These are phyloP conservation scores for Trididemnum miniatum DNA, from an alignment of 23 tunicate genomes.

Conservation along the genomic window DNA sequence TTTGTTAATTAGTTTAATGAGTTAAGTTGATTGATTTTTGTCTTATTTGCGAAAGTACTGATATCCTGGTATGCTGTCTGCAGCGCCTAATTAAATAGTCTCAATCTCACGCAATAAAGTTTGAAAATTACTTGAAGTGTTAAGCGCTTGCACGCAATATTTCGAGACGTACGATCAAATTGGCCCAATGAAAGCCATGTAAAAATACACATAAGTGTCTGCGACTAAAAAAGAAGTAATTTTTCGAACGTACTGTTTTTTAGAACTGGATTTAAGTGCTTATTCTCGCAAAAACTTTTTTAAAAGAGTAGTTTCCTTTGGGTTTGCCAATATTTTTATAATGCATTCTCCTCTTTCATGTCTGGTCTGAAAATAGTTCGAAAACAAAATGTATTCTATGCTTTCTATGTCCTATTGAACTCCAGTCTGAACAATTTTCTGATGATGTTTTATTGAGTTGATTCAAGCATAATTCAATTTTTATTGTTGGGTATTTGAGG, in stretches of 20 bases:
- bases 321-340: too few relatives aligned
- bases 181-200: not conserved
- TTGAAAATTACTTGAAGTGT: not conserved
- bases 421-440: too few relatives aligned
- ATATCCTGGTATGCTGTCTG: not conserved
- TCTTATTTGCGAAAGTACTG: not conserved
- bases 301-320: too few relatives aligned
- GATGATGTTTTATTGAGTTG: too few relatives aligned
- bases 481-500: too few relatives aligned
- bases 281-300: too few relatives aligned
- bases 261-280: too few relatives aligned
- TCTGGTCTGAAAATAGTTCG: too few relatives aligned
- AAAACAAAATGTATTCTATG: too few relatives aligned
- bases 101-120: not conserved
- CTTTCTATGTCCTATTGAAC: too few relatives aligned
- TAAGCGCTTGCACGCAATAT: not conserved
- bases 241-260: not conserved
- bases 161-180: not conserved
- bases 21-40: not conserved
- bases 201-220: not conserved
- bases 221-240: not conserved
- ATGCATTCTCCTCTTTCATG: too few relatives aligned
- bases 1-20: not conserved
- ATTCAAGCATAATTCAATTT: too few relatives aligned
- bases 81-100: not conserved